Conservation (phyloP, 2,888 invertebrate genomes). For the Drosophila robusta region DNA sequence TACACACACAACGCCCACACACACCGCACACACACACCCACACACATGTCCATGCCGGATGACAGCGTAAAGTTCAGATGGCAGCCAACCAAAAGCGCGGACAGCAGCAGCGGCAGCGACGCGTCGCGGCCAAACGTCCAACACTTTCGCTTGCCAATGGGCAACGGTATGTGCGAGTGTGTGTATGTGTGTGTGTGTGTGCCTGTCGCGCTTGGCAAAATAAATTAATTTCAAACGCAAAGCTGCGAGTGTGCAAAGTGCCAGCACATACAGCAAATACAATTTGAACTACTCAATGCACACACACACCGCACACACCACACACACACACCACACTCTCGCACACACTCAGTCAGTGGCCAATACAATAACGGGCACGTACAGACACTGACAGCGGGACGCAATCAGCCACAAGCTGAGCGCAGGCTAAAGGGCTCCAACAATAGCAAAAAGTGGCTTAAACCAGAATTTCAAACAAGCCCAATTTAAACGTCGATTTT, state of each 20-base stretch:
- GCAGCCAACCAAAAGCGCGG: slow-evolving; percentile 78
- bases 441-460: neutral
- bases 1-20: slow-evolving; percentile 56
- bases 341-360: slow-evolving; percentile 21
- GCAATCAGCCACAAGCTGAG: slow-evolving; percentile 11
- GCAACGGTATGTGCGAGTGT: slow-evolving; percentile 15
- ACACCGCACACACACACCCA: slow-evolving; percentile 14
- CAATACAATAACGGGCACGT: slow-evolving; percentile 38
- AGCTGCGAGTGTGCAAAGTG: slow-evolving; percentile 52
- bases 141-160: slow-evolving; percentile 75
- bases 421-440: neutral
- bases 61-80: slow-evolving; percentile 68
- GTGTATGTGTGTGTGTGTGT: slow-evolving; percentile 13
- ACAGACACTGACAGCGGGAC: neutral
- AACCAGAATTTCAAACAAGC: neutral
- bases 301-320: slow-evolving; percentile 22
- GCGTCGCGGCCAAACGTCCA: slow-evolving; percentile 50
- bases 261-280: slow-evolving; percentile 64
- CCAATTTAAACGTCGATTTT: neutral
- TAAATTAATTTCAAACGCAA: slow-evolving; percentile 78
- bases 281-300: slow-evolving; percentile 65
- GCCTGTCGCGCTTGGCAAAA: slow-evolving; percentile 65
- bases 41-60: slow-evolving; percentile 30
- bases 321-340: slow-evolving; percentile 9
- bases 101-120: slow-evolving; percentile 44